Conservation (phyloP, 2,797 vertebrate genomes). For the Anguilla obscura region DNA sequence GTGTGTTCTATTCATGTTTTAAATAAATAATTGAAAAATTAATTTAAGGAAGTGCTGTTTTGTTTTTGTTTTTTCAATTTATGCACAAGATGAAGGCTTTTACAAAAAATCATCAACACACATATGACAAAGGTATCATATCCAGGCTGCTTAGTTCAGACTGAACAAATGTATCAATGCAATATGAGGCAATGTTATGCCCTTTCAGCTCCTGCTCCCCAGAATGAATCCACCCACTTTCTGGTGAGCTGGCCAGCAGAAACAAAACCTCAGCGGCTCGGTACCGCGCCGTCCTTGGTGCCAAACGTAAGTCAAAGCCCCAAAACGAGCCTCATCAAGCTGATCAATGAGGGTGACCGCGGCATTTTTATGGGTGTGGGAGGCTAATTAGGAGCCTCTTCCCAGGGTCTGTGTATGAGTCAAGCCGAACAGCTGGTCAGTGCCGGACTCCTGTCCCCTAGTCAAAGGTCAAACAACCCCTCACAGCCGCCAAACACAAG, state of each 20-base stretch:
- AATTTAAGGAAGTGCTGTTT: background rate
- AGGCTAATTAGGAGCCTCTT: constrained; percentile 79
- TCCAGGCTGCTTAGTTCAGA: background rate
- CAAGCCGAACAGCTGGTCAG: constrained; percentile 76
- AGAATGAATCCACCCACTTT: background rate
- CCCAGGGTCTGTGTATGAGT: constrained; percentile 75
- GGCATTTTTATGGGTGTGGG: constrained; percentile 81
- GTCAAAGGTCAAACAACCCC: constrained; percentile 76
- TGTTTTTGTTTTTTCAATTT: background rate
- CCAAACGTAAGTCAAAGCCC: constrained; percentile 58
- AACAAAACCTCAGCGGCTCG: constrained; percentile 52
- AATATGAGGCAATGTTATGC: background rate
- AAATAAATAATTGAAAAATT: background rate
- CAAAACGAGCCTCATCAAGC: constrained; percentile 62
- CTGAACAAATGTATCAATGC: background rate
- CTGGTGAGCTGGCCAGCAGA: background rate
- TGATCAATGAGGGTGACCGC: constrained; percentile 72
- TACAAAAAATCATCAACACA: too few species aligned
- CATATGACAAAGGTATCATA: background rate
- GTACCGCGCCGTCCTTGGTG: constrained; percentile 62
- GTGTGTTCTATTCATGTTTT: too few species aligned
- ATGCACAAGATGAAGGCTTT: background rate
- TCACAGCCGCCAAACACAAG: constrained; percentile 72
- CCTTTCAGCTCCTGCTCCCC: background rate
- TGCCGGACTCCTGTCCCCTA: constrained; percentile 70